Percentiles rank a stretch among this genome's conserved stretches.
Evolutionary conservation across 2,888 invertebrate species (phyloP).

Genomic region (Chrysomela aeneicollis): DNA sequence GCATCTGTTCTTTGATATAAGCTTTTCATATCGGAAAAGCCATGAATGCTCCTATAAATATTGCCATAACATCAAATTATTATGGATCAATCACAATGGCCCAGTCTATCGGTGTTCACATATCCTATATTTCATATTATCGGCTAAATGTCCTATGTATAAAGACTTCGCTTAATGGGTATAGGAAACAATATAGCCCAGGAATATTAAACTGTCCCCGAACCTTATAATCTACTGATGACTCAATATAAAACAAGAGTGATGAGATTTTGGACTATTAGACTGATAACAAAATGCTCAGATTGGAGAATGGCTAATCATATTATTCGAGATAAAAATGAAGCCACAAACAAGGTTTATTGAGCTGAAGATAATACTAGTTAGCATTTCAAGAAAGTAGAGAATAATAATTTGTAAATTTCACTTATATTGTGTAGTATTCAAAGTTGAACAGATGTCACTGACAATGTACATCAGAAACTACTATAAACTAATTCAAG

Average conservation of each 20-base stretch:
- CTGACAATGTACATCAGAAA: no score
- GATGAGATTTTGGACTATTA: neutral
- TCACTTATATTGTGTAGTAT: no score
- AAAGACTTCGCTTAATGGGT: slow-evolving; percentile 42
- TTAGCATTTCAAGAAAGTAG: no score
- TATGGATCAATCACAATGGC: slow-evolving; percentile 5
- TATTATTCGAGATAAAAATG: no score
- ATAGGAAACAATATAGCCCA: slow-evolving; percentile 46
- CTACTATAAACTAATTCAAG: no score
- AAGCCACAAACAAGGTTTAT: no score
- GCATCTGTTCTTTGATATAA: neutral
- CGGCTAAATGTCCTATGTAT: slow-evolving; percentile 37
- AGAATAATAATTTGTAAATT: no score
- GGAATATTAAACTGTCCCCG: slow-evolving; percentile 47
- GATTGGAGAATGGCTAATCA: no score
- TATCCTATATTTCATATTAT: slow-evolving; percentile 43
- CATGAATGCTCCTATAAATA: slow-evolving; percentile 1
- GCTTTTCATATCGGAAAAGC: slow-evolving; percentile 2
- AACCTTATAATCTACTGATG: slow-evolving; percentile 44
- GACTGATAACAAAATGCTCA: no score
- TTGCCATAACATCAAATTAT: slow-evolving; percentile 5
- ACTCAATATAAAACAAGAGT: neutral
- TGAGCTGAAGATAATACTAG: no score
- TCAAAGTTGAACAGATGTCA: no score
- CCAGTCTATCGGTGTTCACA: slow-evolving; percentile 12